phyloP scores from a whole-genome alignment of 2,113 vertebrate species.

The Halichoerus grypus region DNA sequence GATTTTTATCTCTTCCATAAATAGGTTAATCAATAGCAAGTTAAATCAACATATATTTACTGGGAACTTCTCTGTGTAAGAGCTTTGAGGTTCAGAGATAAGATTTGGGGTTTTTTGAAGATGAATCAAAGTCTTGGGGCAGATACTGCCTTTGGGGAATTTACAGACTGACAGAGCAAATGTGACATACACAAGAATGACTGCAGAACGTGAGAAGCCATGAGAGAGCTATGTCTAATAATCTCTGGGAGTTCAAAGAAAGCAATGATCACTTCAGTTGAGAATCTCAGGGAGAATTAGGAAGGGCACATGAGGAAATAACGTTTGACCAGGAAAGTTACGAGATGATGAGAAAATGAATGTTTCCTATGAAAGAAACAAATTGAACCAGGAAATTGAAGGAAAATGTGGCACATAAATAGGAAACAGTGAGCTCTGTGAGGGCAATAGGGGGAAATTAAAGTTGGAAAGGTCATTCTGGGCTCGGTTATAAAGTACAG shows the following conservation, averaged over 20 bases:
- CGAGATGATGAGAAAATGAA: constrained; percentile 47
- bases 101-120: constrained; percentile 35
- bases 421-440: neutral
- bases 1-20: constrained; percentile 30
- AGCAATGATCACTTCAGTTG: neutral
- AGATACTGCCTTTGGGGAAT: neutral
- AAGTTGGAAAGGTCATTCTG: constrained; percentile 24
- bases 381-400: constrained; percentile 5
- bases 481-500: neutral
- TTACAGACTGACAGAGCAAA: neutral
- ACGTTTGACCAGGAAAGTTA: neutral
- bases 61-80: constrained; percentile 5
- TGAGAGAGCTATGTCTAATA: neutral
- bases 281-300: neutral
- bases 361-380: constrained; percentile 4
- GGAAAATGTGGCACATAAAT: neutral
- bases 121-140: neutral
- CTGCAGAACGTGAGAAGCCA: neutral
- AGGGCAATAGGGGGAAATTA: neutral
- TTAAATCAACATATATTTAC: constrained; percentile 49
- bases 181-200: neutral
- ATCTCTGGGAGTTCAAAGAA: neutral
- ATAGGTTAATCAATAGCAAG: constrained; percentile 52
- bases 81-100: neutral
- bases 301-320: neutral